Base-by-base conservation (phyloP, 1,140 invertebrate species). In the Drosophila orosa region DNA sequence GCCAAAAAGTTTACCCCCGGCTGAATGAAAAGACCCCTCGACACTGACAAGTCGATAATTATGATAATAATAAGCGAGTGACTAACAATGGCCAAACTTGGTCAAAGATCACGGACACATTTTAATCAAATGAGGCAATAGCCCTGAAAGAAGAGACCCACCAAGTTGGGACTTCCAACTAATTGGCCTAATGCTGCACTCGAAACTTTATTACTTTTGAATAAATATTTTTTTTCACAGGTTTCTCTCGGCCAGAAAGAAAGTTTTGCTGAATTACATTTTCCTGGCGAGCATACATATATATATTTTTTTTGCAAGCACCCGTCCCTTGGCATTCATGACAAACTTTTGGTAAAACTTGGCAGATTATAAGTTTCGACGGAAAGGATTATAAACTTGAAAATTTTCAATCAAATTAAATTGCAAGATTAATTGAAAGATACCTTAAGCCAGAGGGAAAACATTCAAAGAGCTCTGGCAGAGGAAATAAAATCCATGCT, bases 361-460 rank as follows among this genome's bases (percentile, higher is more conserved):
- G 22, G 29, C 47, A 71, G 65, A 58, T 72, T 72, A 71, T 72
- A 72, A 72, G 50, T 71, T 68, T 52, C 35, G 27, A 29, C 52
- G 19, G 47, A 58, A 56, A 48, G 68, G 68, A 71, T 72, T 72
- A 72, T 71, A 72, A 71, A 48, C 40, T 72, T 71, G 40, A 19
- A 39, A 69, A 40, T 39, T 71, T 67, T 57, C 42, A 71, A 71
- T 47, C 35, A 71, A 47, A 72, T 71, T 58, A 48, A 71, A 72
- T 58, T 71, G 25, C 27, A 24, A 71, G 65, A 69, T 71, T 71
- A 71, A 71, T 71, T 71, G 67, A 71, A 72, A 71, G 67, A 71
- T 71, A 57, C 66, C 61, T 67, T 44, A 57, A 71, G 40, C 45
- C 31, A n/a, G 10, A 33, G 24, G 50, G 15, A 71, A 71, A 55